A percentile compares a stretch with the other conserved stretches of the same genome.
These are phyloP conservation scores for Sarcophaga carnaria DNA, from an alignment of 2,888 invertebrate genomes.

Conservation along the genomic window DNA sequence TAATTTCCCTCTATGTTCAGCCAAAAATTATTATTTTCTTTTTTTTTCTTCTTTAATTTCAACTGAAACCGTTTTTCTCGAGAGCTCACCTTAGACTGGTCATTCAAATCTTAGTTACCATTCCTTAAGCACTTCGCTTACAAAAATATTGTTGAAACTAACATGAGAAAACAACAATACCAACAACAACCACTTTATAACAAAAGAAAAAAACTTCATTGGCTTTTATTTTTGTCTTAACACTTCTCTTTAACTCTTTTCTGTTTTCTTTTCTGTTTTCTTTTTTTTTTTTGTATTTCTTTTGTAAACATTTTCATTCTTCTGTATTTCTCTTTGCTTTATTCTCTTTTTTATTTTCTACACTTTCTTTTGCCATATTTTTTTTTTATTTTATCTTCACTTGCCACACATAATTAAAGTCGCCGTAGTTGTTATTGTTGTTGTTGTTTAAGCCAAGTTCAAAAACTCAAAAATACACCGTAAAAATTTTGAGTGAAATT, in stretches of 20 bases:
- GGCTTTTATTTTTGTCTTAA: conserved; percentile 55
- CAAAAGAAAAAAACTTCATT: conserved; percentile 56
- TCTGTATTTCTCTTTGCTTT: conserved; percentile 49
- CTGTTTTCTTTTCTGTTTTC: conserved; percentile 7
- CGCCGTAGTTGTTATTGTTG: conserved; percentile 24
- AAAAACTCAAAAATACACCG: conserved; percentile 39
- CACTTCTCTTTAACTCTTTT: conserved; percentile 51
- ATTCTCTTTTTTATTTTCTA: conserved; percentile 33
- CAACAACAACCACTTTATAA: not conserved
- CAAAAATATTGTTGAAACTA: conserved; percentile 1
- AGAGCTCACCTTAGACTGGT: conserved; percentile 81
- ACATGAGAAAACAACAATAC: conserved; percentile 9
- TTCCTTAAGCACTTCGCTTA: conserved; percentile 79
- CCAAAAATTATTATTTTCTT: conserved; percentile 4
- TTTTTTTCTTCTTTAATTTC: not conserved
- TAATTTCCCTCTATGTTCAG: not conserved
- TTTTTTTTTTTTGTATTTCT: conserved; percentile 27
- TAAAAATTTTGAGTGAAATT: conserved; percentile 20
- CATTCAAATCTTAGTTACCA: conserved; percentile 78
- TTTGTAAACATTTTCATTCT: conserved; percentile 59
- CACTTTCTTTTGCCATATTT: conserved; percentile 50
- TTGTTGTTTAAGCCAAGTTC: conserved; percentile 50
- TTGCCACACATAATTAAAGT: conserved; percentile 56
- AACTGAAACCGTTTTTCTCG: conserved; percentile 78
- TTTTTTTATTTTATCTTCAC: conserved; percentile 59